These are phyloP conservation scores for Calliphora vicina DNA, from an alignment of 1,140 invertebrate genomes.

Conservation along the genomic window DNA sequence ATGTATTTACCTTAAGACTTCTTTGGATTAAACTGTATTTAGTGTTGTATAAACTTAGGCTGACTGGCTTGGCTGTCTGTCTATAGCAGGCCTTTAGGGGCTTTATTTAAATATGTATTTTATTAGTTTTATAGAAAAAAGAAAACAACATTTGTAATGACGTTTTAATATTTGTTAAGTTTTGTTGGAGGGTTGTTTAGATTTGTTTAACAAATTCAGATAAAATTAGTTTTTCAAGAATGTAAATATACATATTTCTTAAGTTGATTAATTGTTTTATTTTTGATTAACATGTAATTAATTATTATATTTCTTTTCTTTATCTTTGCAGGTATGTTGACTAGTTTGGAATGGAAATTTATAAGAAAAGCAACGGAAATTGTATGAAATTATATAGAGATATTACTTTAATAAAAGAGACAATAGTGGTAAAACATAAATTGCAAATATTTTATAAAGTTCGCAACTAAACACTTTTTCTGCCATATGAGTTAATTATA, in stretches of 20 bases:
- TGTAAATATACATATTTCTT: too few species aligned
- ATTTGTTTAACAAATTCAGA: too few species aligned
- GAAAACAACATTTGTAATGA: too few species aligned
- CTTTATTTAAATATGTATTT: neutral
- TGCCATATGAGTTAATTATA: too few species aligned
- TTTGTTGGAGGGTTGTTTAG: neutral
- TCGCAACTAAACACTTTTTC: too few species aligned
- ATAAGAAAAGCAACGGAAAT: too few species aligned
- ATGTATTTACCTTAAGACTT: neutral
- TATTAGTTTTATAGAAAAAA: too few species aligned
- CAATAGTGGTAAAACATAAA: too few species aligned
- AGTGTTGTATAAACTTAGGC: neutral
- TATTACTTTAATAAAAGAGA: too few species aligned
- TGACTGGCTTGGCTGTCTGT: neutral
- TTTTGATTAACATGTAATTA: neutral
- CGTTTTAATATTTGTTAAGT: neutral
- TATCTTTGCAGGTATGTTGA: neutral
- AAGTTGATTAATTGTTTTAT: neutral
- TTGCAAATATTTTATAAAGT: too few species aligned
- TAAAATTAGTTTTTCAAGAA: too few species aligned
- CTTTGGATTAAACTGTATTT: neutral
- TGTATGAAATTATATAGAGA: too few species aligned
- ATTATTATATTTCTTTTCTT: neutral
- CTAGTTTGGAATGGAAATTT: neutral
- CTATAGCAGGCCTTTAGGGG: neutral